Evolutionary conservation across 1,140 invertebrate genomes (phyloP).

Genomic region (Lutraria rhynchaena): DNA sequence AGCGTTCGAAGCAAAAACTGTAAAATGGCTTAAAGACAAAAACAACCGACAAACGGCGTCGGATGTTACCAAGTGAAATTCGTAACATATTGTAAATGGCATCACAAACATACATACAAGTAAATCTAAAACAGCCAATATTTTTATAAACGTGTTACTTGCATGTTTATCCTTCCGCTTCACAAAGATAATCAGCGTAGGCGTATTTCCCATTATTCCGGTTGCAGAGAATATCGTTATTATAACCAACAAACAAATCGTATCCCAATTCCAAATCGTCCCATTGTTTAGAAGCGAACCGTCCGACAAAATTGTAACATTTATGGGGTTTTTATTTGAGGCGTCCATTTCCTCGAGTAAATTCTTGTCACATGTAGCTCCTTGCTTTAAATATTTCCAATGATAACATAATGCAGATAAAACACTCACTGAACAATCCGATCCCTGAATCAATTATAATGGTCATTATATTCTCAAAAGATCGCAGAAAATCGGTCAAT

Average conservation of each 20-base stretch:
- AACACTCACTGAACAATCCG: too few relatives aligned
- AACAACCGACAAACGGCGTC: conserved; percentile 67
- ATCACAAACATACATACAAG: conserved; percentile 70
- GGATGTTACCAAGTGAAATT: conserved; percentile 68
- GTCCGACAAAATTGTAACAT: too few relatives aligned
- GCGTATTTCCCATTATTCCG: conserved; percentile 71
- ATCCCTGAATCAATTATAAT: too few relatives aligned
- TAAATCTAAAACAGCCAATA: conserved; percentile 71
- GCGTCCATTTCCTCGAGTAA: too few relatives aligned
- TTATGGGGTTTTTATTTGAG: too few relatives aligned
- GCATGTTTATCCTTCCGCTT: conserved; percentile 63
- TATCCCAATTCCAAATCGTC: too few relatives aligned
- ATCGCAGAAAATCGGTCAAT: too few relatives aligned
- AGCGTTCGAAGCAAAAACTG: conserved; percentile 66
- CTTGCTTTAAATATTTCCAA: too few relatives aligned
- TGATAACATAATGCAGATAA: too few relatives aligned
- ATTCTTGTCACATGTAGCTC: too few relatives aligned
- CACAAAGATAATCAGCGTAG: conserved; percentile 72
- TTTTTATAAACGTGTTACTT: conserved; percentile 72
- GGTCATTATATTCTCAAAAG: too few relatives aligned
- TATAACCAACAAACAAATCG: conserved; percentile 53
- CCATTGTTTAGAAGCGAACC: too few relatives aligned
- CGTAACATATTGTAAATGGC: conserved; percentile 73
- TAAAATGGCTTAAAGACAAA: conserved; percentile 70
- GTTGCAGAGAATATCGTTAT: conserved; percentile 64